Conservation (phyloP, 2,888 invertebrate genomes). For the Perizoma flavofasciatum region DNA sequence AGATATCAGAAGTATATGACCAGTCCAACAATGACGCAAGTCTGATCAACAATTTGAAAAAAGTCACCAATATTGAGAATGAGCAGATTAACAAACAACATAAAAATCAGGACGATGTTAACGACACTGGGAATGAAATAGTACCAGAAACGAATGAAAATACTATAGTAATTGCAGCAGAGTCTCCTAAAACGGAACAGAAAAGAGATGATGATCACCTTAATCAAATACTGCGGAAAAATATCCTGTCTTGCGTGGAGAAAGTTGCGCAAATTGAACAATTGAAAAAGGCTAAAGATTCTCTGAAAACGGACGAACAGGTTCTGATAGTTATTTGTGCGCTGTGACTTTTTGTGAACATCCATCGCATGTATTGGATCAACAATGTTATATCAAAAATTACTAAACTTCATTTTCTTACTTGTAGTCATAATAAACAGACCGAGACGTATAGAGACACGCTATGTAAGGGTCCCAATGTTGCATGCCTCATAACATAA, state of each 20-base stretch:
- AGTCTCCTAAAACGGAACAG: slow-evolving; percentile 53
- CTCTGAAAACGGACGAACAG: slow-evolving; percentile 59
- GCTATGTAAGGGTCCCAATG: no score
- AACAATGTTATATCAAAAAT: slow-evolving; percentile 18
- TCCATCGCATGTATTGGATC: slow-evolving; percentile 58
- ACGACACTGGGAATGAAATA: slow-evolving; percentile 38
- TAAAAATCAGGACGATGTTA: slow-evolving; percentile 41
- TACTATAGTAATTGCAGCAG: neutral
- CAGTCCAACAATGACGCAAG: slow-evolving; percentile 55
- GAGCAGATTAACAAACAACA: slow-evolving; percentile 72
- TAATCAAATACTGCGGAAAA: slow-evolving; percentile 68
- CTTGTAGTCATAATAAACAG: no score
- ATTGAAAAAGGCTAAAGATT: slow-evolving; percentile 66
- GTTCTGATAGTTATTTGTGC: slow-evolving; percentile 71
- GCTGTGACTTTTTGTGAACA: slow-evolving; percentile 56
- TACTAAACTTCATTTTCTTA: slow-evolving; percentile 15
- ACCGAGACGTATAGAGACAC: no score
- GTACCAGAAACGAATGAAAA: slow-evolving; percentile 13
- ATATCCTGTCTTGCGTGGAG: slow-evolving; percentile 75
- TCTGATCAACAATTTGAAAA: slow-evolving; percentile 62
- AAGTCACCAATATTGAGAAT: slow-evolving; percentile 76
- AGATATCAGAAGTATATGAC: slow-evolving; percentile 39
- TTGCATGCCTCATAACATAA: no score
- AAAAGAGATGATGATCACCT: slow-evolving; percentile 62
- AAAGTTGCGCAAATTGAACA: slow-evolving; percentile 76